A percentile compares a stretch with the other conserved stretches of the same genome.
Evolutionary conservation across 2,888 invertebrate species (phyloP).

Genomic region (Atherix ibis): DNA sequence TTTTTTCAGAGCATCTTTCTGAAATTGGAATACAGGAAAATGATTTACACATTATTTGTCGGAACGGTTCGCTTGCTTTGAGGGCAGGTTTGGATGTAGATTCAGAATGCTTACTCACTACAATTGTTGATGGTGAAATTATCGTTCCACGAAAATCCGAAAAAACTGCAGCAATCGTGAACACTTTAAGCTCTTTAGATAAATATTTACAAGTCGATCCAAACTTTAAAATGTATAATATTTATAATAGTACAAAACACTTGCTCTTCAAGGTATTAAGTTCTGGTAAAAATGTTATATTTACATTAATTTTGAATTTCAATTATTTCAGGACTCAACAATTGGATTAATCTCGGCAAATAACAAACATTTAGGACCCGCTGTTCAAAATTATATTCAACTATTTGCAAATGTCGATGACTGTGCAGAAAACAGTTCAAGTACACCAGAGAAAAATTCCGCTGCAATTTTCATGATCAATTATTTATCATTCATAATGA

Average conservation of each 20-base stretch:
- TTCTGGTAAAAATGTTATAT: constrained; percentile 1
- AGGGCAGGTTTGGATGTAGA: constrained; percentile 37
- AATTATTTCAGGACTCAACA: constrained; percentile 34
- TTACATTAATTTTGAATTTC: constrained; percentile 5
- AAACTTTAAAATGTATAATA: constrained; percentile 40
- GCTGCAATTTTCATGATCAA: no score
- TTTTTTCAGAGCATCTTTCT: constrained; percentile 25
- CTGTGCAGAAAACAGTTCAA: constrained; percentile 16
- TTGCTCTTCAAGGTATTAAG: constrained; percentile 40
- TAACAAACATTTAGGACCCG: constrained; percentile 20
- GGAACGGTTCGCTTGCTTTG: constrained; percentile 40
- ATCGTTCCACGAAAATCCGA: constrained; percentile 30
- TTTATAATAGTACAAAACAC: constrained; percentile 37
- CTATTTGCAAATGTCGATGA: constrained; percentile 35
- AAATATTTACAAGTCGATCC: constrained; percentile 18
- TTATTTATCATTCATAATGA: no score
- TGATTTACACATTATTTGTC: constrained; percentile 40
- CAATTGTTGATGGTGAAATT: constrained; percentile 46
- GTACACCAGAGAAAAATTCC: no score
- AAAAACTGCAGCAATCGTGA: constrained; percentile 18
- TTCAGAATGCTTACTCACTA: constrained; percentile 38
- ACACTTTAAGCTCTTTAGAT: constrained; percentile 13
- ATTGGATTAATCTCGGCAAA: constrained; percentile 37
- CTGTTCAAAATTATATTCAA: constrained; percentile 40
- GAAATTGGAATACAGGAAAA: constrained; percentile 25